Evolutionary conservation across 2,888 invertebrate genomes (phyloP).

Genomic region (Leptinotarsa peninsularis): DNA sequence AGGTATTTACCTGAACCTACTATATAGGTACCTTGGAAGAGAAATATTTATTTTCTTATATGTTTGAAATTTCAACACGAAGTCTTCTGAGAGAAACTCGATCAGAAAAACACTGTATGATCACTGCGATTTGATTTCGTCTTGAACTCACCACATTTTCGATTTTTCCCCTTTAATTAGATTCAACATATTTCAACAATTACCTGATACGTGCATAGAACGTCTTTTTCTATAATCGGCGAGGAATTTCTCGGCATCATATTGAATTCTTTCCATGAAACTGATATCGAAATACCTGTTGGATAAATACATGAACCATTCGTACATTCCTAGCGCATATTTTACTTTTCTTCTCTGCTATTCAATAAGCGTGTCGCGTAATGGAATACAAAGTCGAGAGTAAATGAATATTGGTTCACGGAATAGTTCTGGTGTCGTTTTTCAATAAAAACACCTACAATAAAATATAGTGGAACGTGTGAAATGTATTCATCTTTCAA

Average conservation of each 20-base stretch:
- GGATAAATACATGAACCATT: constrained; percentile 21
- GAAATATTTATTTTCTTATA: too few species aligned
- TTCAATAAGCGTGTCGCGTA: constrained; percentile 38
- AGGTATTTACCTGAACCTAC: too few species aligned
- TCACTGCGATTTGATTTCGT: too few species aligned
- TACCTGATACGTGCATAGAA: constrained; percentile 78
- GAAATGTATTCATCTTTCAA: constrained; percentile 22
- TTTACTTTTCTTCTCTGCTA: constrained; percentile 33
- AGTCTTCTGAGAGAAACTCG: too few species aligned
- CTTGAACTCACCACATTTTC: constrained; percentile 8
- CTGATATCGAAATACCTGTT: constrained; percentile 17
- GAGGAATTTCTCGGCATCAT: constrained; percentile 74
- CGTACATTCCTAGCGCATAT: constrained; percentile 23
- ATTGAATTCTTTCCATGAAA: constrained; percentile 48
- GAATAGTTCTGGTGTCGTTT: constrained; percentile 27
- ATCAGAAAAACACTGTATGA: too few species aligned
- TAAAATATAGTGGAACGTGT: constrained; percentile 33
- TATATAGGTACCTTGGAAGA: too few species aligned
- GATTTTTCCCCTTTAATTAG: neutral
- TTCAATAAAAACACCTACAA: constrained; percentile 43
- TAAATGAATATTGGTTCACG: constrained; percentile 31
- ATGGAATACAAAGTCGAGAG: constrained; percentile 24
- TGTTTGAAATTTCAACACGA: too few species aligned
- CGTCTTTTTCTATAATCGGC: constrained; percentile 76
- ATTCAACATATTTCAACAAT: constrained; percentile 16